Conservation (phyloP, 2,113 vertebrate species). For the Bagarius yarrelli region DNA sequence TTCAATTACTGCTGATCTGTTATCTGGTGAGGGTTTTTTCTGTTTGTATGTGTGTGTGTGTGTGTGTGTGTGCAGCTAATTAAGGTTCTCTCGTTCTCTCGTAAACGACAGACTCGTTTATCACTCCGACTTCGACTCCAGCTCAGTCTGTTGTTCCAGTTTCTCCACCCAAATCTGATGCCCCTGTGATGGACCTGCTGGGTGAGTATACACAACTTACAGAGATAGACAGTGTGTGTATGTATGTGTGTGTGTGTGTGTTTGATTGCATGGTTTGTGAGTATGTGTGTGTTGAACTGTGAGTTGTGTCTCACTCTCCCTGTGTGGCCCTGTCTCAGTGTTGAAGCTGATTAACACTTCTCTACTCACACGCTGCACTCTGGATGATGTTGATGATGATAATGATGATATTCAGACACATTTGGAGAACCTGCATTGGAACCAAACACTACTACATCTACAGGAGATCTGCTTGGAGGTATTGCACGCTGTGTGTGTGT, state of each 20-base stretch:
- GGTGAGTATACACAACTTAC: constrained; percentile 74
- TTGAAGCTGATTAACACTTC: constrained; percentile 62
- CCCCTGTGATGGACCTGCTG: constrained; percentile 93
- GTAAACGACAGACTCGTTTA: constrained; percentile 58
- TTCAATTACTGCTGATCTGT: constrained; percentile 85
- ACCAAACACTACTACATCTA: constrained; percentile 77
- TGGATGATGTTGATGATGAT: constrained; percentile 46
- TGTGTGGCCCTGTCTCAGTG: constrained; percentile 52
- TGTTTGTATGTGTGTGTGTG: not conserved
- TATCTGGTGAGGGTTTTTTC: constrained; percentile 85
- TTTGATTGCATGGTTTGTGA: not conserved
- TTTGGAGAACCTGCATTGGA: constrained; percentile 82
- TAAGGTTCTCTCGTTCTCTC: constrained; percentile 23
- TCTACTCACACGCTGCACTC: constrained; percentile 74
- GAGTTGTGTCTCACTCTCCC: constrained; percentile 41
- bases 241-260: constrained; percentile 17
- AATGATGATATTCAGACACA: constrained; percentile 72
- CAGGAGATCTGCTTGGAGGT: constrained; percentile 92
- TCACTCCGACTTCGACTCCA: constrained; percentile 51
- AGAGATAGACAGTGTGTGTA: not conserved
- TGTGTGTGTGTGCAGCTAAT: not conserved
- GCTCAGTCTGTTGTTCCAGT: constrained; percentile 60
- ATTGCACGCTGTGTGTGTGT: constrained; percentile 27
- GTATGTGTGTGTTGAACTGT: constrained; percentile 11
- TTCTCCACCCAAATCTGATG: constrained; percentile 85